A percentile compares a stretch with the other conserved stretches of the same genome.
These are phyloP conservation scores for Scaptomyza cyrtandrae DNA, from an alignment of 2,888 invertebrate genomes.

Conservation along the genomic window DNA sequence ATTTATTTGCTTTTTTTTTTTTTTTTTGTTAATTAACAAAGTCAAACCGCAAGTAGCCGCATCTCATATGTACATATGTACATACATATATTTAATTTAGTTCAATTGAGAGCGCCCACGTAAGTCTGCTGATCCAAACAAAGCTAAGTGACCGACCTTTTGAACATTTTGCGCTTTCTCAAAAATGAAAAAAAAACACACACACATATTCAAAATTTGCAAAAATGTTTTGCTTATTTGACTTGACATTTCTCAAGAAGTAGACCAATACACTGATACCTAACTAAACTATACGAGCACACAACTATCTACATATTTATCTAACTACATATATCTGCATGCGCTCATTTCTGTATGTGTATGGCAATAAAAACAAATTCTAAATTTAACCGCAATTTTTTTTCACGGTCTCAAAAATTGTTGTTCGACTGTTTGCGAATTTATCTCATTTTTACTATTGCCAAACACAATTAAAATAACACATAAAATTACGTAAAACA, in stretches of 20 bases:
- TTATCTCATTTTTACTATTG: slow-evolving; percentile 36
- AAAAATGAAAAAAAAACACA: too few species aligned
- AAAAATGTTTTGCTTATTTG: slow-evolving; percentile 10
- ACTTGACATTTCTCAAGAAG: slow-evolving; percentile 7
- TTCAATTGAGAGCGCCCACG: slow-evolving; percentile 54
- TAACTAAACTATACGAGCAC: slow-evolving; percentile 17
- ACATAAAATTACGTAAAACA: slow-evolving; percentile 58
- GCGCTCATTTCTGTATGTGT: slow-evolving; percentile 1
- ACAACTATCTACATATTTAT: slow-evolving; percentile 5
- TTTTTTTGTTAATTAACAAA: slow-evolving; percentile 54
- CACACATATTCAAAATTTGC: slow-evolving; percentile 25
- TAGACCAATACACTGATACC: slow-evolving; percentile 2
- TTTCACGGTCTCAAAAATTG: slow-evolving; percentile 66
- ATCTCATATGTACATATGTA: slow-evolving; percentile 18
- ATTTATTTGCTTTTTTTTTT: slow-evolving; percentile 14
- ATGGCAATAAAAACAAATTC: slow-evolving; percentile 46
- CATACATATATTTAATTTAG: slow-evolving; percentile 27
- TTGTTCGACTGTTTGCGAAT: slow-evolving; percentile 45
- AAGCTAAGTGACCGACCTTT: slow-evolving; percentile 15
- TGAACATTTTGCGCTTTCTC: slow-evolving; percentile 29
- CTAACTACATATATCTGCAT: slow-evolving; percentile 3
- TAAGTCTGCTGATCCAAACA: slow-evolving; percentile 12
- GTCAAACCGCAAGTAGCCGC: slow-evolving; percentile 19
- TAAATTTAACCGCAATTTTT: slow-evolving; percentile 56
- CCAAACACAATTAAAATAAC: slow-evolving; percentile 8